A percentile compares a stretch with the other conserved stretches of the same genome.
phyloP scores from a whole-genome alignment of 2,113 vertebrate species.

The Cinclus mexicanus region DNA sequence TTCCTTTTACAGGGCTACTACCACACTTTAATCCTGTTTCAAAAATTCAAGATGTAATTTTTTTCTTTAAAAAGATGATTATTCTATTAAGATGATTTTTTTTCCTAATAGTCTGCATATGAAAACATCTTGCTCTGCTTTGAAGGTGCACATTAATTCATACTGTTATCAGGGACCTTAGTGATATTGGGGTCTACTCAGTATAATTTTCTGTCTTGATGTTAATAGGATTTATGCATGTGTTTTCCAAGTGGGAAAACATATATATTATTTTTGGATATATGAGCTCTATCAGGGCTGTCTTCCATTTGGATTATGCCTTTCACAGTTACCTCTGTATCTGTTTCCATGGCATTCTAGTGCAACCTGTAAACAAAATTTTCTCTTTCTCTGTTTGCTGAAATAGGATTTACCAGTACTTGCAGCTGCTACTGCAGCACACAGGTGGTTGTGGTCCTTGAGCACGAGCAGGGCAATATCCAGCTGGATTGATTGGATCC shows the following conservation, averaged over 20 bases:
- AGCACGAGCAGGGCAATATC: not conserved
- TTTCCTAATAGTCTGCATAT: not conserved
- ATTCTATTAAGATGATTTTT: slow-evolving; percentile 3
- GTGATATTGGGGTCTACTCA: slow-evolving; percentile 1
- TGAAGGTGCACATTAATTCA: slow-evolving; percentile 14
- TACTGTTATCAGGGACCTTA: not conserved
- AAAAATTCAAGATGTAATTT: slow-evolving; percentile 7
- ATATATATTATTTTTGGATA: not conserved
- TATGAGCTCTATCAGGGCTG: not conserved
- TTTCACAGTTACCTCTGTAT: slow-evolving; percentile 32
- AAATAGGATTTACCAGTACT: not conserved
- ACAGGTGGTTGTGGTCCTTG: not conserved
- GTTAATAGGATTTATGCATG: slow-evolving; percentile 16
- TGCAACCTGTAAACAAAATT: slow-evolving; percentile 50
- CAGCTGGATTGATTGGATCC: not conserved
- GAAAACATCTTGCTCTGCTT: not conserved
- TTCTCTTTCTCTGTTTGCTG: not conserved
- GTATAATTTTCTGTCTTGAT: slow-evolving; percentile 23
- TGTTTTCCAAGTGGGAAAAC: slow-evolving; percentile 38
- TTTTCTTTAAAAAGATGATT: not conserved
- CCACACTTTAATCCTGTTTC: slow-evolving; percentile 18
- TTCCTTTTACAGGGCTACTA: slow-evolving; percentile 1
- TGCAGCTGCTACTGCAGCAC: not conserved
- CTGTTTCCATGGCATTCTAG: slow-evolving; percentile 60
- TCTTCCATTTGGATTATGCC: slow-evolving; percentile 20